Base-by-base conservation (phyloP, 2,797 vertebrate genomes). In the Brachymystax lenok region DNA sequence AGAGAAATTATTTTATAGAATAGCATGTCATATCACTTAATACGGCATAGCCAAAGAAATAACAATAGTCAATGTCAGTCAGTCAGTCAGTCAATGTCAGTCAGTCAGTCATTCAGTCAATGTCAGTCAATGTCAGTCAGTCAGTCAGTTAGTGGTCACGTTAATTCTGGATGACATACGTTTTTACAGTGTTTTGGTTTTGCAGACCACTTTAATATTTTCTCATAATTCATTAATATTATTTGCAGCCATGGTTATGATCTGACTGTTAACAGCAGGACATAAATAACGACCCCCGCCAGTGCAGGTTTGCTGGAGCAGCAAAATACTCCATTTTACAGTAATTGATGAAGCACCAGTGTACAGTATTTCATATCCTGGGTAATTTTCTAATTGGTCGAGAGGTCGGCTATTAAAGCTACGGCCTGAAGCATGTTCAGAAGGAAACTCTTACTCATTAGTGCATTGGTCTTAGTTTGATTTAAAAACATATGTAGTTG, bases 351-450 rank as follows among this genome's bases (percentile, higher is more conserved):
- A 88, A 90, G 88, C 84, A 83, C 80, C 66, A 3, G 66, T 51
- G 70, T 81, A 85, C 86, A 82, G 87, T 92, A 92, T 92, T 93
- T 93, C 91, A 92, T 89, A 84, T 79, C 79, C 85, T 68, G 89
- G 86, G 89, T 90, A 90, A 92, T 93, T 92, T 91, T 90, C 91
- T 92, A 93, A 93, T 93, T 93, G 92, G 85, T 69, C 56, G 19
- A 81, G 77, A 79, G 85, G 73, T 70, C 79, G 12, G 40, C 16
- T 54, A 13, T 82, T 83, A 80, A 76, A 80, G 77, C 73, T 81
- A 70, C 71, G 70, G 76, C 74, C 86, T 75, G 79, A 77, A 77
- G 85, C 79, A 56, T 50, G 76, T 74, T 75, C 71, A 63, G 74
- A 24, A 61, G 80, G 75, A 80, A 90, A 82, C 67, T 51, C 52